These are phyloP conservation scores for Ictinia mississippiensis DNA, from an alignment of 2,797 vertebrate genomes.

Conservation along the genomic window DNA sequence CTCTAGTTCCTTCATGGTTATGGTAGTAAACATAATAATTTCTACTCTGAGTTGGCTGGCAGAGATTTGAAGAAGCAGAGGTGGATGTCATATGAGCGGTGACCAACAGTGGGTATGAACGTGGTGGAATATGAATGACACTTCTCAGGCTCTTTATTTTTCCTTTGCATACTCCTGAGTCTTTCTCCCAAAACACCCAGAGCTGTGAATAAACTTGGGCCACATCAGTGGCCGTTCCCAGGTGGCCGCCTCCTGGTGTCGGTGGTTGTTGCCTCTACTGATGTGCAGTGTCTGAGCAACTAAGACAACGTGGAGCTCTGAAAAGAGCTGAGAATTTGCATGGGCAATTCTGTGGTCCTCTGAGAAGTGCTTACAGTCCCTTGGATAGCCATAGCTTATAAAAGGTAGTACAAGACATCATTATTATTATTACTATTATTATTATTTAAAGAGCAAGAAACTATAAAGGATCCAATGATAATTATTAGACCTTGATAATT, in stretches of 20 bases:
- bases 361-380: background rate
- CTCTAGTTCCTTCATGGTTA: background rate
- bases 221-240: background rate
- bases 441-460: background rate
- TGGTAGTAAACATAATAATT: background rate
- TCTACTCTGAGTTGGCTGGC: background rate
- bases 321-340: background rate
- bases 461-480: background rate
- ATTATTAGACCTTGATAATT: background rate
- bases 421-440: background rate
- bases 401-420: background rate
- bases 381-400: background rate
- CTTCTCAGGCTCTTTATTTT: background rate
- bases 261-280: background rate
- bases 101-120: background rate
- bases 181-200: background rate
- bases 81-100: background rate
- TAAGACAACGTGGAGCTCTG: background rate
- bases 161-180: background rate
- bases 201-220: background rate
- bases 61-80: background rate
- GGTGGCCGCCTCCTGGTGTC: background rate
- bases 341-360: background rate
- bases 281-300: background rate
- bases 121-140: background rate